Conservation (phyloP, 2,113 vertebrate species). For the Oenanthe oenanthe region DNA sequence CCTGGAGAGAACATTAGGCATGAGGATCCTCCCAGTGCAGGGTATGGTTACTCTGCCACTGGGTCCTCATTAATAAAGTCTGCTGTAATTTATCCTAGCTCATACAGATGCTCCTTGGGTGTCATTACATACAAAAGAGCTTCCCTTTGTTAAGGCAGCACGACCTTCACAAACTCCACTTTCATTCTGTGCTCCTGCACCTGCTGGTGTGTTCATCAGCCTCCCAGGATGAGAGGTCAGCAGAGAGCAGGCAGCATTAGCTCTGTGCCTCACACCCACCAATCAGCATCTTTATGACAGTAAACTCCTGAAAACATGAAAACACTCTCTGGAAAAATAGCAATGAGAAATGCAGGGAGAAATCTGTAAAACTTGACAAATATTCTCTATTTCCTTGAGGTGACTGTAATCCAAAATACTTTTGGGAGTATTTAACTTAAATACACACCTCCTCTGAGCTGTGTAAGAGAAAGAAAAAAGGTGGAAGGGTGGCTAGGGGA, state of each 20-base stretch:
- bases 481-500: background rate
- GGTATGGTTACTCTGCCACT: accelerated
- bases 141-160: background rate
- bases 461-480: background rate
- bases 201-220: background rate
- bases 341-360: background rate
- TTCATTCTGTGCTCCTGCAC: background rate
- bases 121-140: background rate
- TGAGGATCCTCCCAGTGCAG: background rate
- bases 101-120: background rate
- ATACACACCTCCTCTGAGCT: background rate
- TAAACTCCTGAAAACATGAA: background rate
- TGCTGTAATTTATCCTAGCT: background rate
- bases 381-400: background rate
- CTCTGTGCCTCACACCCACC: background rate
- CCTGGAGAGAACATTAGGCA: background rate
- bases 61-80: background rate
- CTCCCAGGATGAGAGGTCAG: background rate
- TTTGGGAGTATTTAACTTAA: background rate
- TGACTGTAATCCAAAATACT: background rate
- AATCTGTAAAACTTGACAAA: background rate
- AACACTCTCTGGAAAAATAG: background rate
- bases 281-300: background rate
- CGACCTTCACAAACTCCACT: background rate
- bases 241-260: background rate